Evolutionary conservation across 2,797 vertebrate genomes (phyloP).

Genomic region (Orientallactaga sibirica): DNA sequence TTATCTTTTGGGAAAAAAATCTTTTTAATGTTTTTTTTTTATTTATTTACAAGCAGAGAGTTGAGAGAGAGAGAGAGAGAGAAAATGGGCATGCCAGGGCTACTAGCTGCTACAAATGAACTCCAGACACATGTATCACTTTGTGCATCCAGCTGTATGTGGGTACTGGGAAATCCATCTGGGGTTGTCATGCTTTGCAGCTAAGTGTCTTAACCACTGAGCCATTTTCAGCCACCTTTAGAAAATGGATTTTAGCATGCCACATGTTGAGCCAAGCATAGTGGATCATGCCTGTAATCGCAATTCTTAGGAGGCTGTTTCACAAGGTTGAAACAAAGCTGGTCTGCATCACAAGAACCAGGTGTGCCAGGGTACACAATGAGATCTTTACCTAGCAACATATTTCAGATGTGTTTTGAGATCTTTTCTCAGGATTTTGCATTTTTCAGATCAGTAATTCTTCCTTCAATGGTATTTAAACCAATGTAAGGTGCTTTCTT

Average conservation of each 20-base stretch:
- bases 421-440: conserved; percentile 30
- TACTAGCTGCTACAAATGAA: too few relatives aligned
- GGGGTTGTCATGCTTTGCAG: too few relatives aligned
- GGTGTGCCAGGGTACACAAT: not conserved
- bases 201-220: too few relatives aligned
- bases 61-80: too few relatives aligned
- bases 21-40: too few relatives aligned
- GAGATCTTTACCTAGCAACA: not conserved
- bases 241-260: not conserved
- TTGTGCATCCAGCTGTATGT: too few relatives aligned
- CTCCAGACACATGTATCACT: too few relatives aligned
- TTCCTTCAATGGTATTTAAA: conserved; percentile 24
- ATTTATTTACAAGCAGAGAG: too few relatives aligned
- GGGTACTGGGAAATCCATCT: too few relatives aligned
- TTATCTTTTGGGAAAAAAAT: not conserved
- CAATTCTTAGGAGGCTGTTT: not conserved
- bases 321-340: not conserved
- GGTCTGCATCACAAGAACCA: too few relatives aligned
- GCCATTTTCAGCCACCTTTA: not conserved
- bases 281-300: not conserved
- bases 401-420: not conserved
- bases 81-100: too few relatives aligned
- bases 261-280: not conserved
- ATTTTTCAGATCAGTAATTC: conserved; percentile 58
- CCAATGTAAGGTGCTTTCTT: not conserved